Conservation (phyloP, 2,797 vertebrate species). For the Philypnodon macrostomus region DNA sequence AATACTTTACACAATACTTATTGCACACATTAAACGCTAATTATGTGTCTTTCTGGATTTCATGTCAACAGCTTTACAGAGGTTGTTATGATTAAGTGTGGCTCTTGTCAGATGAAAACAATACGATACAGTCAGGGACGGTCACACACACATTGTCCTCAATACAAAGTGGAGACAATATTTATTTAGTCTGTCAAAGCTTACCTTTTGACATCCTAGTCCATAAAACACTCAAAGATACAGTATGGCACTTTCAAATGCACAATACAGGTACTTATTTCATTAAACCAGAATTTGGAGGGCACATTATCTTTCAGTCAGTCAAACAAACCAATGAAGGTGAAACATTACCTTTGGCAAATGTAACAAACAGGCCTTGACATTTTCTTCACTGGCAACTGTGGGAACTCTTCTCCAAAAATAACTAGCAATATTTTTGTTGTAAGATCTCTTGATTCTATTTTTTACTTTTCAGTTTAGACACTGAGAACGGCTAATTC, state of each 20-base stretch:
- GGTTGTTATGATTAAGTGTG: conserved; percentile 1
- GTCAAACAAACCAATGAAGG: too few relatives aligned
- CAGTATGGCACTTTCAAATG: not conserved
- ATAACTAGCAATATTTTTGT: too few relatives aligned
- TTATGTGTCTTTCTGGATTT: not conserved
- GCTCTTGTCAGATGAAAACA: conserved; percentile 1
- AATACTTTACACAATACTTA: not conserved
- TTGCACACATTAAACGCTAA: conserved; percentile 2
- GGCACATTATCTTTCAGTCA: too few relatives aligned
- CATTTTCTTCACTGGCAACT: too few relatives aligned
- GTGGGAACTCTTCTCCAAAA: too few relatives aligned
- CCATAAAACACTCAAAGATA: too few relatives aligned
- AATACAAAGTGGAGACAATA: not conserved
- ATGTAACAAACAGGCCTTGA: too few relatives aligned
- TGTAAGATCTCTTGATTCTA: too few relatives aligned
- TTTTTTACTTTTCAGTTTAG: too few relatives aligned
- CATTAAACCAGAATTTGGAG: too few relatives aligned
- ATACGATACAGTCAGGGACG: not conserved
- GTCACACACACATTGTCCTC: not conserved
- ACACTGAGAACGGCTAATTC: too few relatives aligned
- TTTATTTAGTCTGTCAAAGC: not conserved
- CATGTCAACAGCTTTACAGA: not conserved
- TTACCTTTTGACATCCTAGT: not conserved
- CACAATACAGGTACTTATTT: conserved; percentile 4
- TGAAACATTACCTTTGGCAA: too few relatives aligned